Evolutionary conservation across 2,888 invertebrate genomes (phyloP), one percentile per base, ranked within the genome.

Genomic region (Erebia palarica): DNA sequence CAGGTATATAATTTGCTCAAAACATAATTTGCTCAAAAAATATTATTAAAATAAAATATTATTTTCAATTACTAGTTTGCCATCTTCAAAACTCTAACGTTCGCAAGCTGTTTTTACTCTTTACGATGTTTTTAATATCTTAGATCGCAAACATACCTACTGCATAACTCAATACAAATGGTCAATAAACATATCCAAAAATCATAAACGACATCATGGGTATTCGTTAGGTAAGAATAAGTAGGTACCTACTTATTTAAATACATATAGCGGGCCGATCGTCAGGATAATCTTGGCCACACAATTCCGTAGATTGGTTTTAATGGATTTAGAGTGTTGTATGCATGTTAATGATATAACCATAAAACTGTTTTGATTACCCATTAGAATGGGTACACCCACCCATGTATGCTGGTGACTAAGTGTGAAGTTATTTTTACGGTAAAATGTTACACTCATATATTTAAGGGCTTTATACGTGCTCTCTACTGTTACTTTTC

Each of bases 311-410:
- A 84, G 84, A 86, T 87, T 80, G 83, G 82, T 82, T 88, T 86
- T 89, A 91, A 91, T 91, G 91, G 89, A 88, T 86, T 87, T 82
- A 82, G 86, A 87, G 88, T 85, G 86, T 81, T 84, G 79, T 83
- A 84, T 84, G 83, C 83, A 79, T 86, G 84, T 86, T 87, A 86
- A 87, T 88, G 87, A 84, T 83, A 82, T 78, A 74, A 59, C 74
- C 82, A 75, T 75, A 75, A 74, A 74, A 70, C 63, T 21, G 65
- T 66, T 65, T 65, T 71, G 71, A 71, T 71, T 71, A 47, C 53
- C 59, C 71, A 42, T 59, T 59, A 59, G 63, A 42, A 71, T 55
- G n/a, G n/a, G n/a, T n/a, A n/a, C n/a, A n/a, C n/a, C n/a, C n/a
- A n/a, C n/a, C n/a, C n/a, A n/a, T 18, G 18, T 18, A 55, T 44